Evolutionary conservation across 2,797 vertebrate genomes (phyloP), one percentile per base, ranked within the genome.

Genomic region (Carapus acus): DNA sequence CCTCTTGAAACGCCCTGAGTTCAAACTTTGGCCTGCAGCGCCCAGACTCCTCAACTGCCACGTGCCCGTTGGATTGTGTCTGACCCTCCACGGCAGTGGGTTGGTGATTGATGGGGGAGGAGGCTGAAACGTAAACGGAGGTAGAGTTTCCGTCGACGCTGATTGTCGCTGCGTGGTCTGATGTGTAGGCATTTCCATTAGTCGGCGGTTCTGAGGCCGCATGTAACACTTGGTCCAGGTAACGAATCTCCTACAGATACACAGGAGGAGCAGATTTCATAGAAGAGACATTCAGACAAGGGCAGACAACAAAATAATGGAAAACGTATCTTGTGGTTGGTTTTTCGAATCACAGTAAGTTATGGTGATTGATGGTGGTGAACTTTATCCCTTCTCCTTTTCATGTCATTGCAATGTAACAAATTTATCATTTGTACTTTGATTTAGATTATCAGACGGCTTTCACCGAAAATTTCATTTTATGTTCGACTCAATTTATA

Each of bases 181-280:
- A 53, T 51, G 88, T 73, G 81, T 90, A 31, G 70, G 85, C 7
- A 81, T 83, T 80, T 58, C 91, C 92, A 57, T 94, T 97, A 60
- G 90, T 91, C 21, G 92, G 81, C 20, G 84, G 89, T 51, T 95
- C 93, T 27, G 85, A 70, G 48, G 86, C 80, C 71, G 92, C 94
- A 43, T 97, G 94, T 51, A 97, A 80, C 22, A 97, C 94, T 81
- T 98, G 93, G 62, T 99, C 94, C 78, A 96, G 79, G 83, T 96
- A 97, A 24, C 87, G 85, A 72, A 96, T 97, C 85, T 98, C 94
- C 88, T 85, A 52, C 3, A 13, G 46, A 67, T 40, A 62, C 1
- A 53, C 19, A n/a, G n/a, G n/a, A n/a, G n/a, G 13, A 41, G 6
- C 3, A 49, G 17, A 45, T 15, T 7, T 33, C n/a, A n/a, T n/a